phyloP scores from a whole-genome alignment of 1,140 invertebrate genomes.

The Trichomalopsis sarcophagae region DNA sequence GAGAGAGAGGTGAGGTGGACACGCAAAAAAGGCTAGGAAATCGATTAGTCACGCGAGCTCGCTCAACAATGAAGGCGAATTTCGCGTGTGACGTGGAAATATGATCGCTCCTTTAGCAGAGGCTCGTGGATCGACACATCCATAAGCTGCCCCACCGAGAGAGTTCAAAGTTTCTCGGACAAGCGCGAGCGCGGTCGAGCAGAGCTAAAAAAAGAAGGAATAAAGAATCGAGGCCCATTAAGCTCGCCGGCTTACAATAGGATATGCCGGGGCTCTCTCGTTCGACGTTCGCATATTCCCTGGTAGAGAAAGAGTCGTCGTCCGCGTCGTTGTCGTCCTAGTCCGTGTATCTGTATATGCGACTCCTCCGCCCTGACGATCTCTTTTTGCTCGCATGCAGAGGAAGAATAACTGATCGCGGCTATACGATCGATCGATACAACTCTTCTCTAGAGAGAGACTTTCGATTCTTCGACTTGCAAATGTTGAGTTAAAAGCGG shows the following conservation, averaged over 20 bases:
- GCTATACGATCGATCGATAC: constrained; percentile 66
- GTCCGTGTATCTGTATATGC: neutral
- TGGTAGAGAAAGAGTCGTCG: constrained; percentile 30
- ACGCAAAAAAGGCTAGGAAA: constrained; percentile 38
- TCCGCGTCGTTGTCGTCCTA: neutral
- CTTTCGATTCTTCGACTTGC: constrained; percentile 62
- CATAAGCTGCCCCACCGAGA: constrained; percentile 15
- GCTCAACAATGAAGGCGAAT: constrained; percentile 41
- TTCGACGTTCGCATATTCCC: neutral
- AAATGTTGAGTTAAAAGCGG: constrained; percentile 55
- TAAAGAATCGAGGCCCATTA: constrained; percentile 46
- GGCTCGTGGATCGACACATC: constrained; percentile 35
- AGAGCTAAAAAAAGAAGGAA: neutral
- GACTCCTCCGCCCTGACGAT: constrained; percentile 1
- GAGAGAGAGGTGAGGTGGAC: neutral
- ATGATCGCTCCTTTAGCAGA: constrained; percentile 45
- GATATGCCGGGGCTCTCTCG: neutral
- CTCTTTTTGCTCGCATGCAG: constrained; percentile 54
- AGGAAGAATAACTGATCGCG: constrained; percentile 62
- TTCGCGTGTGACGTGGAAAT: constrained; percentile 50
- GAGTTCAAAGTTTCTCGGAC: constrained; percentile 49
- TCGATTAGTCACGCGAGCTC: constrained; percentile 50
- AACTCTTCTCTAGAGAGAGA: constrained; percentile 47
- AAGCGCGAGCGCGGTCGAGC: constrained; percentile 4
- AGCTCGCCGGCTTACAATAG: constrained; percentile 41